Conservation (phyloP, 2,888 invertebrate species). For the Andrena bicolor region DNA sequence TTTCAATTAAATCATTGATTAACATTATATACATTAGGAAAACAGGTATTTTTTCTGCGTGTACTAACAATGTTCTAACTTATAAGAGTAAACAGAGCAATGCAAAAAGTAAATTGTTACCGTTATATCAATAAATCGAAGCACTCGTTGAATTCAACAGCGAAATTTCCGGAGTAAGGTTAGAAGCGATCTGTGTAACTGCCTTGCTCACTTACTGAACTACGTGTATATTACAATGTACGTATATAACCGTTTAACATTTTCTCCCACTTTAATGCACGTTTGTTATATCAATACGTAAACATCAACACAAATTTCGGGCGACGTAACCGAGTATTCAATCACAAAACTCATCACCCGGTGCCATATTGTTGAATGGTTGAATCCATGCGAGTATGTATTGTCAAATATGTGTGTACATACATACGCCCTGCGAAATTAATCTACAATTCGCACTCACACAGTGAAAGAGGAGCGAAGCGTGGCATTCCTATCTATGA, state of each 20-base stretch:
- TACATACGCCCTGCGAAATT: background rate
- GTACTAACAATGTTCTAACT: background rate
- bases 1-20: background rate
- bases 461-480: no score
- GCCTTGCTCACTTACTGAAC: conserved; percentile 1
- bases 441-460: no score
- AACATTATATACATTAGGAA: background rate
- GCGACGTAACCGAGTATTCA: conserved; percentile 29
- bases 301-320: conserved; percentile 32
- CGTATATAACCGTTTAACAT: conserved; percentile 27
- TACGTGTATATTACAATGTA: conserved; percentile 18
- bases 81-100: background rate
- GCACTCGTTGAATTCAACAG: conserved; percentile 12
- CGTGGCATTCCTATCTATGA: no score
- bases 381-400: conserved; percentile 40
- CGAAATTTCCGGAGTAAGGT: conserved; percentile 36
- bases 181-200: conserved; percentile 23
- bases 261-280: background rate
- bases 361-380: conserved; percentile 51
- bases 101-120: conserved; percentile 30
- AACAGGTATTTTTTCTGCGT: background rate
- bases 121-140: conserved; percentile 19
- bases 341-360: conserved; percentile 16
- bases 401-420: conserved; percentile 14
- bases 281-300: conserved; percentile 22